Evolutionary conservation across 1,140 invertebrate genomes (phyloP), one percentile per base, ranked within the genome.

Genomic region (Bombus soroeensis): DNA sequence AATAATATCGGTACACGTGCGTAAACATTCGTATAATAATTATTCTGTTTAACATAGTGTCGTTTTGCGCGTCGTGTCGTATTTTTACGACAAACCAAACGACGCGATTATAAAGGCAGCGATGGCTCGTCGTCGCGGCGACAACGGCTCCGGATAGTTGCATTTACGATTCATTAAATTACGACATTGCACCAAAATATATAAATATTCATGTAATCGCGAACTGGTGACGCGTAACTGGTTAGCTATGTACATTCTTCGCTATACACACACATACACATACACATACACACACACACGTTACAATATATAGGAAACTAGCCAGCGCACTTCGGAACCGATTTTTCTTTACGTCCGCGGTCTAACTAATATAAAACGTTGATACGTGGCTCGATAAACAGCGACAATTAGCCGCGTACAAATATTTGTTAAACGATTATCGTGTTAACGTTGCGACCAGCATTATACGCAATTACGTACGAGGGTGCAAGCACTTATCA

Each of bases 1-100:
- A 72, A 84, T 84, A 84, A 84, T 84, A 84, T 84, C 66, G 83
- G 76, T 57, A 47, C 83, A 84, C 83, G 83, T 84, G 83, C 76
- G 79, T 84, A 84, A 80, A 84, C 83, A 84, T 84, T 84, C 83
- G 83, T 72, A 85, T 64, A 73, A 85, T 73, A 72, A 85, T 85
- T 85, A 85, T 85, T 83, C 59, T 75, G 66, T 83, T 83, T 68
- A 83, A 83, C 81, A 39, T 12, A 18, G 83, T 41, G 70, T 80
- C 68, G 83, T 37, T 71, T 59, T 37, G 81, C 64, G 62, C 39
- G 15, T 12, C 74, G 81, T 12, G 39, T 79, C 22, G 76, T 80
- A 85, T 80, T 85, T 85, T 85, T 79, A 85, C 83, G 68, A 43
- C 57, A n/a, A 37, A 9, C 12, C 72, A 43, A 83, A 57, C 43